Percentiles rank a stretch among this genome's conserved stretches.
Evolutionary conservation across 64 coral and sea anemone species (phyloP).

Genomic region (Hydrozoanthus tunicans): DNA sequence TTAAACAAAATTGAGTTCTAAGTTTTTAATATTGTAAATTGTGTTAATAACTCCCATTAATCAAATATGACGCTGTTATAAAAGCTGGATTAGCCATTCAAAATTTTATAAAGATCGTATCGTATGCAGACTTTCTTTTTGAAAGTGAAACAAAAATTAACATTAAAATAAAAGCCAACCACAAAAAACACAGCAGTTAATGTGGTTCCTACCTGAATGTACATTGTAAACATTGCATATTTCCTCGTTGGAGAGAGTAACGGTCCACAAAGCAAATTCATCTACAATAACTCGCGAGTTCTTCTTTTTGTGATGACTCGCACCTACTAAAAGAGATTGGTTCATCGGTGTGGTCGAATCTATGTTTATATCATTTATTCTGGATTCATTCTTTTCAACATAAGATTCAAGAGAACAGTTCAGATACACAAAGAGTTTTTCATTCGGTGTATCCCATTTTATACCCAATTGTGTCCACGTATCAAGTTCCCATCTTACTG

Average conservation of each 20-base stretch:
- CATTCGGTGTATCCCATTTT: conserved; percentile 13
- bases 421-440: conserved; percentile 22
- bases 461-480: conserved; percentile 28
- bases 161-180: no score
- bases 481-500: neutral
- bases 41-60: no score
- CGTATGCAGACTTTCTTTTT: no score
- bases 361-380: neutral
- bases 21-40: no score
- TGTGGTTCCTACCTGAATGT: conserved; percentile 9
- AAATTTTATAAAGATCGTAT: no score
- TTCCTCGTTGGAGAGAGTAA: neutral
- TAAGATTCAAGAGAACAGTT: conserved; percentile 17
- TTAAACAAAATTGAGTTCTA: no score
- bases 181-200: no score
- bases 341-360: neutral
- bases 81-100: no score
- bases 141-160: no score
- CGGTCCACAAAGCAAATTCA: conserved; percentile 52
- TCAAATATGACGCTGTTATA: no score
- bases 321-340: neutral
- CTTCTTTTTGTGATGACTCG: conserved; percentile 29
- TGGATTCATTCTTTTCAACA: conserved; percentile 5
- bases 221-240: conserved; percentile 25
- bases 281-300: conserved; percentile 22